A percentile compares a stretch with the other conserved stretches of the same genome.
These are phyloP conservation scores for Cygnus olor DNA, from an alignment of 2,797 vertebrate species.

Conservation along the genomic window DNA sequence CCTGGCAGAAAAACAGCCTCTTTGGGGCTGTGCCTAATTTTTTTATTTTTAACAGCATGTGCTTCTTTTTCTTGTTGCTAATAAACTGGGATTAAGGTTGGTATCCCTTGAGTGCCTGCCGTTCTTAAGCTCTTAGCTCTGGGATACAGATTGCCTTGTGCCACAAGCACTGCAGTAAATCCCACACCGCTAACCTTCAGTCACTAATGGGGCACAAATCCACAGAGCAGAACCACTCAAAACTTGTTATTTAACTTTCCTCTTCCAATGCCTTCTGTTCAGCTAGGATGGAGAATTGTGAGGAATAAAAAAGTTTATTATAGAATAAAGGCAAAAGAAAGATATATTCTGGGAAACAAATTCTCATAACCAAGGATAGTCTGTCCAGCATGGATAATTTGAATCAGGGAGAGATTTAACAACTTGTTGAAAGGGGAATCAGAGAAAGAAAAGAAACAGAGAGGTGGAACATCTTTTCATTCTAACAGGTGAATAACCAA, in stretches of 20 bases:
- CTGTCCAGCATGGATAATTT: background rate
- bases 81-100: conserved; percentile 23
- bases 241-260: conserved; percentile 49
- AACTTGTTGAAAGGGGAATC: background rate
- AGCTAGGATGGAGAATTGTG: background rate
- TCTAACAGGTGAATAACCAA: background rate
- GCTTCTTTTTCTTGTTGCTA: conserved; percentile 29
- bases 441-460: background rate
- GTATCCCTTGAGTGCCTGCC: background rate
- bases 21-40: background rate
- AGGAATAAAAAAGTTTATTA: background rate
- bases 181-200: conserved; percentile 20
- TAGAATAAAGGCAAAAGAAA: conserved; percentile 21
- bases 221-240: conserved; percentile 12
- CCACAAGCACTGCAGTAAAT: conserved; percentile 40
- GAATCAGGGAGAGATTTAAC: background rate
- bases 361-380: background rate
- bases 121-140: conserved; percentile 23
- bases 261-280: conserved; percentile 37
- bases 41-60: conserved; percentile 28
- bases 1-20: background rate
- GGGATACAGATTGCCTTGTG: conserved; percentile 35
- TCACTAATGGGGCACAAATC: conserved; percentile 29
- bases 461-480: background rate
- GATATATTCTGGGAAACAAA: background rate